These are phyloP conservation scores for Dermochelys coriacea DNA, from an alignment of 2,797 vertebrate species.

Conservation along the genomic window DNA sequence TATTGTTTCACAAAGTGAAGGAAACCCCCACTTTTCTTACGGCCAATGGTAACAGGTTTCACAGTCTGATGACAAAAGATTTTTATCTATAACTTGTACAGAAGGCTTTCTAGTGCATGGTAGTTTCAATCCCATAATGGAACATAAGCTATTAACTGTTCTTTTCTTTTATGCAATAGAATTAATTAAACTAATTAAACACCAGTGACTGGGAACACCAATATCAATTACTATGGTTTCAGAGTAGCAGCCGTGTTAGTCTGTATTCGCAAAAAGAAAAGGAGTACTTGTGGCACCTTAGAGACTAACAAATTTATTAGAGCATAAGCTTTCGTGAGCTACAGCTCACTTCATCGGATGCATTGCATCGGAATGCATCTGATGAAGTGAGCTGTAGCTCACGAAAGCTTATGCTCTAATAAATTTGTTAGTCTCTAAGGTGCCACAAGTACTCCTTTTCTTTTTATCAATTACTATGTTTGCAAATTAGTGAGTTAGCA, in stretches of 20 bases:
- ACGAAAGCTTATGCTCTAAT: no score
- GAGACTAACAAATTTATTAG: no score
- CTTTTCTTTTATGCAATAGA: constrained; percentile 32
- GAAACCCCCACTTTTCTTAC: not conserved
- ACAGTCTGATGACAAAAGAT: constrained; percentile 6
- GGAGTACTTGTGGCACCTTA: no score
- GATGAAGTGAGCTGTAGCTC: no score
- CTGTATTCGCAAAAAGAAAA: no score
- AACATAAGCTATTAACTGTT: constrained; percentile 31
- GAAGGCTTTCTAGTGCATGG: constrained; percentile 8
- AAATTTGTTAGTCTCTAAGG: no score
- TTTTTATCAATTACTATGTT: constrained; percentile 60
- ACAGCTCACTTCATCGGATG: no score
- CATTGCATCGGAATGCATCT: no score
- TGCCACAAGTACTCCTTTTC: no score
- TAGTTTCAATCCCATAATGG: constrained; percentile 55
- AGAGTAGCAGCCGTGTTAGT: no score
- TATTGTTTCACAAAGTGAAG: constrained; percentile 15
- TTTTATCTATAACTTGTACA: not conserved
- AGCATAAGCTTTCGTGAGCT: no score
- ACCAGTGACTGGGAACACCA: constrained; percentile 52
- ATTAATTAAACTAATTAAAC: constrained; percentile 68
- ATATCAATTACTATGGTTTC: constrained; percentile 54
- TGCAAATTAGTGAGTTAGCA: constrained; percentile 72
- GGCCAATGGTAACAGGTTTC: not conserved